A percentile compares a stretch with the other conserved stretches of the same genome.
Conservation (phyloP, 2,888 invertebrate species). For the Macaria liturata region DNA sequence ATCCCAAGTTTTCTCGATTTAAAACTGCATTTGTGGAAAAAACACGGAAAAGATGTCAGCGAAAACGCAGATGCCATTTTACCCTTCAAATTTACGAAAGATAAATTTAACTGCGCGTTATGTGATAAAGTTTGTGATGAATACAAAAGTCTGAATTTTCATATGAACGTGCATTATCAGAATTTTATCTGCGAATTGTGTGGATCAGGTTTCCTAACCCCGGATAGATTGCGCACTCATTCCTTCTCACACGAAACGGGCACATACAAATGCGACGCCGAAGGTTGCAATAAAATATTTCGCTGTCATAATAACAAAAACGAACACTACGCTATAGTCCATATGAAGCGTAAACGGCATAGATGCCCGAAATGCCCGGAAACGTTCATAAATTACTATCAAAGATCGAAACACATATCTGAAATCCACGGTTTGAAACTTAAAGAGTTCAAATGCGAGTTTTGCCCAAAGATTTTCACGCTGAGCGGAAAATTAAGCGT, state of each 20-base stretch:
- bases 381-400: conserved; percentile 69
- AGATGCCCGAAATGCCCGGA: conserved; percentile 70
- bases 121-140: conserved; percentile 61
- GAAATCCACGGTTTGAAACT: conserved; percentile 63
- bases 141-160: conserved; percentile 69
- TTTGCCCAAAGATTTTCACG: conserved; percentile 69
- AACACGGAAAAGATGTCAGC: conserved; percentile 56
- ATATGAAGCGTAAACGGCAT: conserved; percentile 71
- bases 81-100: conserved; percentile 59
- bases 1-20: conserved; percentile 48
- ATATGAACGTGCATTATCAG: conserved; percentile 75
- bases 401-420: conserved; percentile 69
- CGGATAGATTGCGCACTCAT: conserved; percentile 64
- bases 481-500: conserved; percentile 66
- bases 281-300: conserved; percentile 72
- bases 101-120: conserved; percentile 59
- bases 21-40: conserved; percentile 58
- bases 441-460: conserved; percentile 68
- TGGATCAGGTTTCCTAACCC: conserved; percentile 70
- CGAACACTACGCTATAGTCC: conserved; percentile 75
- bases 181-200: conserved; percentile 75
- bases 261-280: conserved; percentile 62
- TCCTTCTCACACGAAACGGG: conserved; percentile 67
- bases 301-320: conserved; percentile 72
- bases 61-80: conserved; percentile 55